Base-by-base conservation (phyloP, 2,113 vertebrate species). In the Crotalus helleri region DNA sequence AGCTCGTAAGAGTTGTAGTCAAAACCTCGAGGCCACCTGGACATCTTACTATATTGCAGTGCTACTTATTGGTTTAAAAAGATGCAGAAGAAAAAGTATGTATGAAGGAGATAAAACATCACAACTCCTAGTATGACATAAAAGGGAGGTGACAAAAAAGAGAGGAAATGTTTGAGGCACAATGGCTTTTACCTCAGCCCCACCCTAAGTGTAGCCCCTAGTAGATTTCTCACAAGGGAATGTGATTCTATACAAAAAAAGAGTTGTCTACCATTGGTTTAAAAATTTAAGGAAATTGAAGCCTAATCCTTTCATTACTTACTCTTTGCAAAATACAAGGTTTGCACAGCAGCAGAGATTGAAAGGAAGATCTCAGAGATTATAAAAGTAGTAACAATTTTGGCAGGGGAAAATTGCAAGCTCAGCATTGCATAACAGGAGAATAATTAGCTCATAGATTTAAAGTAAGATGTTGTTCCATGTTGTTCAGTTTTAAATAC, bases 401-500 rank as follows among this genome's bases (percentile, higher is more conserved):
- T 49, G 24, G 15, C 24, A 91, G n/a, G 24, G 9, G 26, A 86
- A 44, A 86, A 49, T 59, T 91, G 26, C 54, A 59, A 46, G 21
- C 15, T 33, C 1, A 17, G 11, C 7, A n/a, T 53, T 61, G 57
- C 59, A 21, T 51, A 61, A 87, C 39, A 59, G 46, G 86, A 44
- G 7, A 23, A 4, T 46, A 85, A 19, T 19, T 46, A 6, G 5
- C 8, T 89, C 5, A 24, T 29, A 49, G 17, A 59, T 7, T 21
- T 39, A 74, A 55, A 91, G 15, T 59, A 26, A 55, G 19, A 39
- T 33, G 1, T 0, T 0, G 24, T 81, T 44, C 92, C 54, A 8
- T 59, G 5, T 44, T 64, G 74, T 12, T 0, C 1, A 0, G 55
- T 4, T 33, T 19, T 0, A 7, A 55, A 13, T 88, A 69, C 11